Base-by-base conservation (phyloP, 2,797 vertebrate genomes). In the Pangasius djambal region DNA sequence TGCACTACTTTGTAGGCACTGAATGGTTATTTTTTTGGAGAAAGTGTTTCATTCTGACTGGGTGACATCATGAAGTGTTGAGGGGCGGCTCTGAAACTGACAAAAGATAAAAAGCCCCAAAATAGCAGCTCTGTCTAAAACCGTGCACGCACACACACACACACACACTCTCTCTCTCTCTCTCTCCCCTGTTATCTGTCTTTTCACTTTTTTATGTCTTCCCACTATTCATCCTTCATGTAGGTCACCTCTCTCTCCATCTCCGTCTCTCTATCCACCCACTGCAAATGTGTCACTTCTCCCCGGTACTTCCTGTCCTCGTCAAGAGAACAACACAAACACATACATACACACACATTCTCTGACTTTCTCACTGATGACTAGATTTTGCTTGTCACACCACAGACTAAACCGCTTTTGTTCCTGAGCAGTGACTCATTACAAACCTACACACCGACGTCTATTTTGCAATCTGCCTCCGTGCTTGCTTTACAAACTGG, bases 61-160 rank as follows among this genome's bases (percentile, higher is more conserved):
- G 91, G 90, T 88, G 90, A 89, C 75, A 55, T 87, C 83, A 72
- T 83, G 92, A 93, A 93, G 94, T 57, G 93, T 94, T 94, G 92
- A 92, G 93, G 78, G 34, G 20, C 34, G 10, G 93, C 91, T 44
- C 90, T 93, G 92, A 94, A 88, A 89, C 86, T 89, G 91, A 90
- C 65, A 50, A 87, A 83, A 92, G 93, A 95, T 93, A 95, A 95
- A 94, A 92, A 94, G 88, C 90, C 93, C 93, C 93, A 88, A 95
- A 96, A 96, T 96, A 96, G 95, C 93, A 92, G 83, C 89, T 86
- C 87, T 87, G 55, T 91, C 83, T 91, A 88, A 59, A 84, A 75
- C 65, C 2, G 6, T 52, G 70, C 69, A 34, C 16, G 3, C 88
- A 93, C 94, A 63, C 31, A 74, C 75, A 40, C 50, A 72, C 31